Percentiles rank a stretch among this genome's conserved stretches.
These are phyloP conservation scores for Pseudococcus longispinus DNA, from an alignment of 2,888 invertebrate genomes.

Conservation along the genomic window DNA sequence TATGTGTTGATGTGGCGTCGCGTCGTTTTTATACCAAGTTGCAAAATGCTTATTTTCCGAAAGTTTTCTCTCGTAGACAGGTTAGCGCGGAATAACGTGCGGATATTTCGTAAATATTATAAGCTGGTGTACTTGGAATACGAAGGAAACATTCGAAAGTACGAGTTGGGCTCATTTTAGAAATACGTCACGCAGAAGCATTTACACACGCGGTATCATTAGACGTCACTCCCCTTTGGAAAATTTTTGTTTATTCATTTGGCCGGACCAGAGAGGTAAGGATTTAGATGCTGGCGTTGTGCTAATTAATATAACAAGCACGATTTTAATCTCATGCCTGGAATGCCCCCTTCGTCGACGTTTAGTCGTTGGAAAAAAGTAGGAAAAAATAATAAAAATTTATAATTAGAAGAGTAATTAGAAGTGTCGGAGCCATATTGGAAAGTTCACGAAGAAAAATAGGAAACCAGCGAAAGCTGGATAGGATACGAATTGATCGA, in stretches of 20 bases:
- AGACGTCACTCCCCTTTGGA: not conserved
- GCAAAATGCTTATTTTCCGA: not conserved
- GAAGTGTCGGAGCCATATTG: not conserved
- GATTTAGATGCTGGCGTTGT: not conserved
- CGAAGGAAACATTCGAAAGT: not conserved
- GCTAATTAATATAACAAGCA: conserved; percentile 21
- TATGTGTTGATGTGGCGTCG: not conserved
- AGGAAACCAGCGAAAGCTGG: not conserved
- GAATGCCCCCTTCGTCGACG: not conserved
- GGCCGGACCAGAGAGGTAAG: not conserved
- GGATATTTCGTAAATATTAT: not conserved
- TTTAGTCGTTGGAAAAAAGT: not conserved
- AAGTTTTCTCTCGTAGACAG: not conserved
- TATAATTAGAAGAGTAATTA: conserved; percentile 22
- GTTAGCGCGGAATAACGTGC: not conserved
- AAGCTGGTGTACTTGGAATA: not conserved
- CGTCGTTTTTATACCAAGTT: not conserved
- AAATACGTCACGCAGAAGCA: conserved; percentile 18
- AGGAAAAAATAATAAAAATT: conserved; percentile 11
- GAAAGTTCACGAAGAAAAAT: not conserved
- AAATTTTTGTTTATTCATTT: conserved; percentile 8
- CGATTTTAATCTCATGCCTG: conserved; percentile 8
- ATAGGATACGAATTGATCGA: not conserved
- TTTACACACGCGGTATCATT: conserved; percentile 18
- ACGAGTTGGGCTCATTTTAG: not conserved